Base-by-base conservation (phyloP, 1,140 invertebrate species). In the Stegodyphus mimosarum region DNA sequence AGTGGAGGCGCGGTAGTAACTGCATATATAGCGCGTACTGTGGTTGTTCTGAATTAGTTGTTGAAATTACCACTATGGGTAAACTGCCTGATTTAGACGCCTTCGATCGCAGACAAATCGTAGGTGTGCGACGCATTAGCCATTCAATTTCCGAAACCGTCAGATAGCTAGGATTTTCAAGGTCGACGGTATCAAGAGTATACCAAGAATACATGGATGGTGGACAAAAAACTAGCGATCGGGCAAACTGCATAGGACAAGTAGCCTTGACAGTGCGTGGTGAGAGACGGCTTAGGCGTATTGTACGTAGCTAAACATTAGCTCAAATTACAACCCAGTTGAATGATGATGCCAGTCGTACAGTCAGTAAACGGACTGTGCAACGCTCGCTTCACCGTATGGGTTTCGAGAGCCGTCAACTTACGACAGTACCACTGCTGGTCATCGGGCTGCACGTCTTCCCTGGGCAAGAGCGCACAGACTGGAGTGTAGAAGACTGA, bases 401-500 rank as follows among this genome's bases (percentile, higher is more conserved):
- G 66, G 66, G 66, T 33, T 67, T 67, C 66, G 18, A n/a, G 66
- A 67, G 66, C 66, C n/a, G 18, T 17, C 15, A 67, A 67, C 66
- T 17, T 33, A 67, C 18, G 7, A 67, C 6, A 67, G 66, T 67
- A 67, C 66, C 66, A 67, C n/a, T 67, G 66, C 66, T 67, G 7
- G 66, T n/a, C 66, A 67, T 67, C 66, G 66, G 66, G 7, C 66
- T 67, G 15, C 15, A 67, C n/a, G 66, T 67, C 66, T 67, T 67
- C 6, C 66, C 66, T 67, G 66, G n/a, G n/a, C 66, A 15, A 67
- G 66, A 67, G 66, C 7, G 18, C 66, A 67, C 66, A 67, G 18
- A 67, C 53, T 55, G 53, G 53, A 55, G 53, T 55, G 13, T 55
- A 55, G 53, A 75, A 17, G 7, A 75, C 53, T 86, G 76, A 76